Conservation (phyloP, 2,113 vertebrate genomes). For the Gyps fulvus region DNA sequence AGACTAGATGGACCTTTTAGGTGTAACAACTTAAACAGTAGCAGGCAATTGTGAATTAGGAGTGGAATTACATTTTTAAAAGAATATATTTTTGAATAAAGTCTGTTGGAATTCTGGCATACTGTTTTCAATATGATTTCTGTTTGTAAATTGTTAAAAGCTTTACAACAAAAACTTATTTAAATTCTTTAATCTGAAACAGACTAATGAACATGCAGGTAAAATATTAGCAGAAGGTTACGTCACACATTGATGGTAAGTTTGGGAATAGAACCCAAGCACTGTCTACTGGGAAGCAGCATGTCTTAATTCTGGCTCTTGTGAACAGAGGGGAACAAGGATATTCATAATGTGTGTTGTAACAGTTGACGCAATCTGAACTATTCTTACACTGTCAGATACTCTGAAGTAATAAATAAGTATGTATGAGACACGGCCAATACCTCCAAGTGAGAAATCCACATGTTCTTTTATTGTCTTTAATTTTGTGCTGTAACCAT, state of each 20-base stretch:
- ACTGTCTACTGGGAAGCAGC: background rate
- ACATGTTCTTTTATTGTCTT: background rate
- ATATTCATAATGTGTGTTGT: background rate
- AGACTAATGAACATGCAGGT: background rate
- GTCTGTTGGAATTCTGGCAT: background rate
- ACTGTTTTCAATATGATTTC: background rate
- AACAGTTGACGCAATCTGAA: background rate
- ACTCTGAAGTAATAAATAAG: background rate
- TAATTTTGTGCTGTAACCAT: background rate
- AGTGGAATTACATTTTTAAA: background rate
- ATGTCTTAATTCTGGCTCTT: background rate
- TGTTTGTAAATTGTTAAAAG: background rate
- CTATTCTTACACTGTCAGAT: background rate
- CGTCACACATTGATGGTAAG: fast-evolving
- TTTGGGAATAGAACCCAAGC: background rate
- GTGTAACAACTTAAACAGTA: background rate
- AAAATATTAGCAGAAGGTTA: background rate
- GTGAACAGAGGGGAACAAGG: background rate
- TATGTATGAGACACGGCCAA: background rate
- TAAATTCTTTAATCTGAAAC: background rate
- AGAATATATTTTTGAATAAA: background rate
- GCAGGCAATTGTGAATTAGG: background rate
- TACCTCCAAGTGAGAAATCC: background rate
- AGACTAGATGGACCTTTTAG: background rate
- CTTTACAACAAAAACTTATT: background rate